These are phyloP conservation scores for Nephotettix cincticeps DNA, from an alignment of 1,140 invertebrate species.

Conservation along the genomic window DNA sequence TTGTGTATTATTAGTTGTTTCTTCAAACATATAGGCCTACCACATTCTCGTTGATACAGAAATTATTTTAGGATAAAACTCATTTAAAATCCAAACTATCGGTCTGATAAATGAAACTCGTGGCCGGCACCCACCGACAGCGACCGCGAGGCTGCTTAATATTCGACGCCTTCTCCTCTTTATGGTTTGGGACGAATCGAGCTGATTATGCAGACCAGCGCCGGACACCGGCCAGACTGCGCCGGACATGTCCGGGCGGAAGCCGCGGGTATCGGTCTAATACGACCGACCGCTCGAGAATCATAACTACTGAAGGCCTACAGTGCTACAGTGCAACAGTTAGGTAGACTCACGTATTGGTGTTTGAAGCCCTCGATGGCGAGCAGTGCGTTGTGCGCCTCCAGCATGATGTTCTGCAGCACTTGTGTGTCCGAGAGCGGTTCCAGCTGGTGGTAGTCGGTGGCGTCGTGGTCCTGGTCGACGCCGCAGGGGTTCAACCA, in stretches of 20 bases:
- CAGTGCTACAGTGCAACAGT: no score
- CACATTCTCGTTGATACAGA: no score
- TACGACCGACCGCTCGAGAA: no score
- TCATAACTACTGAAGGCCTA: no score
- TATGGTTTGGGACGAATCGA: slow-evolving; percentile 23
- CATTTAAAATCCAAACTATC: no score
- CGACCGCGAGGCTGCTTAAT: background rate
- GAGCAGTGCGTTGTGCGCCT: slow-evolving; percentile 50
- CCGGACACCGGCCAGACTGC: slow-evolving; percentile 37
- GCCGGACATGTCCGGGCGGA: slow-evolving; percentile 11
- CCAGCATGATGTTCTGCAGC: slow-evolving; percentile 49
- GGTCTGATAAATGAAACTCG: no score
- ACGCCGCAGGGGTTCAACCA: slow-evolving; percentile 57
- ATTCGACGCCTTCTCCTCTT: background rate
- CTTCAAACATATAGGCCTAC: no score
- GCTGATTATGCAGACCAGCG: slow-evolving; percentile 43
- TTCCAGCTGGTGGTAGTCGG: slow-evolving; percentile 3
- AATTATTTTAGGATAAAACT: no score
- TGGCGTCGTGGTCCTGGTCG: slow-evolving; percentile 38
- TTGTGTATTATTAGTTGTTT: no score
- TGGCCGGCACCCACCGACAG: no score
- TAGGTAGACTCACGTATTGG: slow-evolving; percentile 56
- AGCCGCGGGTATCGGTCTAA: background rate
- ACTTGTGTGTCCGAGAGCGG: slow-evolving; percentile 39
- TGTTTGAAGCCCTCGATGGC: slow-evolving; percentile 51